These are phyloP conservation scores for Aurelia aurita DNA, from an alignment of 30 jellyfish, hydroid and myxozoan species.

Conservation along the genomic window DNA sequence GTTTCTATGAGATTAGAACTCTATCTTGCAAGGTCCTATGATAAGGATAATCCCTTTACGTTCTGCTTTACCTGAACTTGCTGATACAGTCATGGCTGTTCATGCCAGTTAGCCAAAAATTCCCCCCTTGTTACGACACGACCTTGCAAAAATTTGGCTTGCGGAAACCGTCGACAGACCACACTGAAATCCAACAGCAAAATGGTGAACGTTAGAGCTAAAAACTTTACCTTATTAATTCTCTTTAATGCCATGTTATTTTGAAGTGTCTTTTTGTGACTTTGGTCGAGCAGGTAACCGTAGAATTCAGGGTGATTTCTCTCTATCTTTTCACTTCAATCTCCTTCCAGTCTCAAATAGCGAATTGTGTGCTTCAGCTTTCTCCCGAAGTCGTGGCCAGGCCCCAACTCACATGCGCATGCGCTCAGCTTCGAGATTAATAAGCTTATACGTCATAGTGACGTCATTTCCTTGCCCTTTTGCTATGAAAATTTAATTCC, in stretches of 20 bases:
- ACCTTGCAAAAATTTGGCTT: slow-evolving; percentile 1
- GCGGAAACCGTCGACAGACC: slow-evolving; percentile 50
- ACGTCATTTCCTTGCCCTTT: slow-evolving; percentile 54
- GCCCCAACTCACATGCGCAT: slow-evolving; percentile 65
- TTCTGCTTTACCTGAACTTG: no score
- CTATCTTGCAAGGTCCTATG: no score
- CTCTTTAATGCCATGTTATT: slow-evolving; percentile 65
- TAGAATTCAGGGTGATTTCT: slow-evolving; percentile 34
- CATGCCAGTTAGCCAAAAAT: not conserved
- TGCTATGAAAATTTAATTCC: not conserved
- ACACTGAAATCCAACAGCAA: slow-evolving; percentile 10
- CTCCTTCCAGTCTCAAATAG: slow-evolving; percentile 20
- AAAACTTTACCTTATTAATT: slow-evolving; percentile 52
- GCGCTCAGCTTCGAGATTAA: slow-evolving; percentile 46
- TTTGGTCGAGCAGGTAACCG: slow-evolving; percentile 7
- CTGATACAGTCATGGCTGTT: no score
- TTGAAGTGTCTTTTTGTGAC: slow-evolving; percentile 2
- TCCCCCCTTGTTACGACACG: slow-evolving; percentile 18
- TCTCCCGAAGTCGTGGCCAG: slow-evolving; percentile 70
- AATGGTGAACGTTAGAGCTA: slow-evolving; percentile 17
- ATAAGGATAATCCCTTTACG: no score
- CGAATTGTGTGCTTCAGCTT: not conserved
- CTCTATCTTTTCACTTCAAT: slow-evolving; percentile 17
- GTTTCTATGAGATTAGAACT: no score
- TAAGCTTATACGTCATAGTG: slow-evolving; percentile 37